phyloP scores from a whole-genome alignment of 2,888 invertebrate species.

The Crematogaster levior region DNA sequence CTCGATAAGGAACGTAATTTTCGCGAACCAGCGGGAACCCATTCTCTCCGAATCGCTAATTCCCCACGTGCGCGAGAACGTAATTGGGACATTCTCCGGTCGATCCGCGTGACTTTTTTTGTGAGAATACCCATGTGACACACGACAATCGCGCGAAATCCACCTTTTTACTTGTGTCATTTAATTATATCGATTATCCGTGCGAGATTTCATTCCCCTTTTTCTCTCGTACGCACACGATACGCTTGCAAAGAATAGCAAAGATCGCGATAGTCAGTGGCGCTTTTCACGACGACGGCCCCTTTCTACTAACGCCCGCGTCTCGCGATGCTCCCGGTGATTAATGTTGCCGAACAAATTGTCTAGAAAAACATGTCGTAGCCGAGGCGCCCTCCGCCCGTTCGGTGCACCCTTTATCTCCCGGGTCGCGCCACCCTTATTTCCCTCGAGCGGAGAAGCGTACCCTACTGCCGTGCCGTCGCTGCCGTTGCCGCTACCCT shows the following conservation, averaged over 20 bases:
- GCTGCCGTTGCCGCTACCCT: conserved; percentile 36
- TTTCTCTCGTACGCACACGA: background rate
- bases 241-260: conserved; percentile 44
- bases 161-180: conserved; percentile 61
- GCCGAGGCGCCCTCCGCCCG: conserved; percentile 80
- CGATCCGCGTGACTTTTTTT: conserved; percentile 45
- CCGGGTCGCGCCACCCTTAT: conserved; percentile 82
- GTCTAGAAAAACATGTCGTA: conserved; percentile 87
- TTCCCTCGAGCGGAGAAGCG: conserved; percentile 77
- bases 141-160: conserved; percentile 54
- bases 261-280: conserved; percentile 54
- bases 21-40: conserved; percentile 69
- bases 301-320: conserved; percentile 57
- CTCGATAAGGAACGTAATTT: conserved; percentile 82
- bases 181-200: conserved; percentile 17
- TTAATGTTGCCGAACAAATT: conserved; percentile 87
- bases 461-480: conserved; percentile 67
- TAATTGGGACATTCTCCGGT: conserved; percentile 33
- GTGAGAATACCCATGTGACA: too few species aligned
- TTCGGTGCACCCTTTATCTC: conserved; percentile 84
- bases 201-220: background rate
- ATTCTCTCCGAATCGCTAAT: conserved; percentile 46
- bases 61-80: conserved; percentile 30
- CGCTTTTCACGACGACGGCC: conserved; percentile 54
- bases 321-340: conserved; percentile 81